Conservation (phyloP, 2,113 vertebrate species). For the Riparia riparia region DNA sequence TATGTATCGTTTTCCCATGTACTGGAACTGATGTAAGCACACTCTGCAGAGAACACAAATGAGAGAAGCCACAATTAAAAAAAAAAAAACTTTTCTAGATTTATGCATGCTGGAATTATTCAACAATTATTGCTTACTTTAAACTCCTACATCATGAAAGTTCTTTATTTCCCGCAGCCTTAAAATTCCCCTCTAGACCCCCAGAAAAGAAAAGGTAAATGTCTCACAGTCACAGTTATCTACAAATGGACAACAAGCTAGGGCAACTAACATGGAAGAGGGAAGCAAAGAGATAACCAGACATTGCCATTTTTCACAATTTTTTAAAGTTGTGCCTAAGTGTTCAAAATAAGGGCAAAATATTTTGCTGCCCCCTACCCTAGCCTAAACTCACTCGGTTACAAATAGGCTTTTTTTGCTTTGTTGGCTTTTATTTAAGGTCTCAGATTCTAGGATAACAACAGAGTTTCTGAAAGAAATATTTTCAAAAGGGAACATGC, state of each 20-base stretch:
- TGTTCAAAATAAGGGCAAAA: neutral
- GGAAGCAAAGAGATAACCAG: neutral
- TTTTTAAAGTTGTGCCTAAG: neutral
- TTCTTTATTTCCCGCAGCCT: neutral
- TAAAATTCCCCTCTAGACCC: neutral
- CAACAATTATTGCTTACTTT: neutral
- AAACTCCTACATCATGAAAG: neutral
- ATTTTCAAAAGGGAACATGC: neutral
- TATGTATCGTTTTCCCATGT: slow-evolving; percentile 97
- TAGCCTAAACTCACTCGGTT: neutral
- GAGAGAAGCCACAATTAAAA: neutral
- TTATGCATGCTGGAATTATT: neutral
- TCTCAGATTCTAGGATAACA: neutral
- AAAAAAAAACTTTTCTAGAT: neutral
- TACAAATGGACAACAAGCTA: neutral
- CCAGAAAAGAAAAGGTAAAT: neutral
- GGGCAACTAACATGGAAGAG: neutral
- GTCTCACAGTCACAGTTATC: neutral
- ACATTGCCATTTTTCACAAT: neutral
- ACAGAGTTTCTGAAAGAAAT: neutral
- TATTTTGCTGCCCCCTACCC: rapidly evolving
- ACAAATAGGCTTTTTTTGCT: neutral
- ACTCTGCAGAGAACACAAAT: slow-evolving; percentile 81
- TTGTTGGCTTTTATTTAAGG: neutral
- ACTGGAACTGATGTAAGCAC: slow-evolving; percentile 97